A percentile compares a stretch with the other conserved stretches of the same genome.
Evolutionary conservation across 2,888 invertebrate species (phyloP).

Genomic region (Tetropium fuscum): DNA sequence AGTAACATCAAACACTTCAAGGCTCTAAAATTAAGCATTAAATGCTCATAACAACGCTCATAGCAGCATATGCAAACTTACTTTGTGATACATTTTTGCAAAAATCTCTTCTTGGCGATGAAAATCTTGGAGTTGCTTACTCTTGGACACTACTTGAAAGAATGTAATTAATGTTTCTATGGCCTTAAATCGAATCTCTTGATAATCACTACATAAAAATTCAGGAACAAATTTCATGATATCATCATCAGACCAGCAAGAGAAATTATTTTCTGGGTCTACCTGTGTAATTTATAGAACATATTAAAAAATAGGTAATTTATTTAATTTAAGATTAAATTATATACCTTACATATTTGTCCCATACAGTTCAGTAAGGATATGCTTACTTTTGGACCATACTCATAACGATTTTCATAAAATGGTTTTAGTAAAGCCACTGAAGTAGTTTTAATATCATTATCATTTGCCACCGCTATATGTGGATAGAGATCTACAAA

Average conservation of each 20-base stretch:
- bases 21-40: slow-evolving; percentile 50
- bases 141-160: slow-evolving; percentile 49
- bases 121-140: slow-evolving; percentile 38
- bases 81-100: slow-evolving; percentile 54
- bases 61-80: too few species aligned
- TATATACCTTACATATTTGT: slow-evolving; percentile 61
- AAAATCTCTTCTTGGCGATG: slow-evolving; percentile 57
- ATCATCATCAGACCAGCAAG: slow-evolving; percentile 50
- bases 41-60: too few species aligned
- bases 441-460: slow-evolving; percentile 35
- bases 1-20: slow-evolving; percentile 61
- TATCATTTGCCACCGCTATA: slow-evolving; percentile 39
- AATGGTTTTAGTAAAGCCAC: slow-evolving; percentile 54
- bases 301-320: too few species aligned
- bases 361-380: slow-evolving; percentile 64
- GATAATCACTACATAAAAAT: slow-evolving; percentile 62
- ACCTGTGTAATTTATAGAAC: slow-evolving; percentile 42
- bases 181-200: slow-evolving; percentile 63
- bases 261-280: slow-evolving; percentile 52
- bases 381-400: slow-evolving; percentile 62
- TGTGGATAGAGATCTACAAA: slow-evolving; percentile 53
- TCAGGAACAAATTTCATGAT: slow-evolving; percentile 50
- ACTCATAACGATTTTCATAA: slow-evolving; percentile 51
- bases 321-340: too few species aligned
- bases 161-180: slow-evolving; percentile 61